Percentiles rank a stretch among this genome's conserved stretches.
Conservation (phyloP, 2,113 vertebrate species). For the Neoarius graeffei region DNA sequence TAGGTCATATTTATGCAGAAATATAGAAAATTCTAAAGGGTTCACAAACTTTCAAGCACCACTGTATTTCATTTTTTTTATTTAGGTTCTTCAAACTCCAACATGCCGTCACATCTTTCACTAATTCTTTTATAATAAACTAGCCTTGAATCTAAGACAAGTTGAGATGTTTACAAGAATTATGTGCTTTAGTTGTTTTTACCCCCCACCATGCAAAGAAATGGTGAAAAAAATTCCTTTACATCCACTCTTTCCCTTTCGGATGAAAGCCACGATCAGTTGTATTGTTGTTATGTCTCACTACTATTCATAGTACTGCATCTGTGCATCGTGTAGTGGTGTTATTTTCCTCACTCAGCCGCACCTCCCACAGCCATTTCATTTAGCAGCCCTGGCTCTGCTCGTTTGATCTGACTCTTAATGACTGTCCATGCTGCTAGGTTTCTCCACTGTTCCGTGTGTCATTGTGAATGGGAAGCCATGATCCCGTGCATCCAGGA, state of each 20-base stretch:
- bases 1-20: no score
- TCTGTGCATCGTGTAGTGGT: slow-evolving; percentile 33
- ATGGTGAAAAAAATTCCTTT: neutral
- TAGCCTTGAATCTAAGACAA: neutral
- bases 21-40: no score
- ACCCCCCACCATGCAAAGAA: neutral
- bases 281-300: slow-evolving; percentile 25
- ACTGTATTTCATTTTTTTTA: no score
- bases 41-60: no score
- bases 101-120: neutral
- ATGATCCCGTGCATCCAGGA: slow-evolving; percentile 17
- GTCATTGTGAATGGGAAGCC: slow-evolving; percentile 34
- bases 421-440: slow-evolving; percentile 35
- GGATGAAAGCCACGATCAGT: slow-evolving; percentile 14
- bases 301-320: slow-evolving; percentile 33
- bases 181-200: neutral
- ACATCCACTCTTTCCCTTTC: neutral
- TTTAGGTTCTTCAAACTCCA: neutral
- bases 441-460: slow-evolving; percentile 27
- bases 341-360: slow-evolving; percentile 37
- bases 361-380: slow-evolving; percentile 40
- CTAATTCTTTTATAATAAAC: neutral
- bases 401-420: slow-evolving; percentile 48
- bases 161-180: neutral
- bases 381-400: slow-evolving; percentile 41